Evolutionary conservation across 2,888 invertebrate species (phyloP), one percentile per base, ranked within the genome.

Genomic region (Sialis lutaria): DNA sequence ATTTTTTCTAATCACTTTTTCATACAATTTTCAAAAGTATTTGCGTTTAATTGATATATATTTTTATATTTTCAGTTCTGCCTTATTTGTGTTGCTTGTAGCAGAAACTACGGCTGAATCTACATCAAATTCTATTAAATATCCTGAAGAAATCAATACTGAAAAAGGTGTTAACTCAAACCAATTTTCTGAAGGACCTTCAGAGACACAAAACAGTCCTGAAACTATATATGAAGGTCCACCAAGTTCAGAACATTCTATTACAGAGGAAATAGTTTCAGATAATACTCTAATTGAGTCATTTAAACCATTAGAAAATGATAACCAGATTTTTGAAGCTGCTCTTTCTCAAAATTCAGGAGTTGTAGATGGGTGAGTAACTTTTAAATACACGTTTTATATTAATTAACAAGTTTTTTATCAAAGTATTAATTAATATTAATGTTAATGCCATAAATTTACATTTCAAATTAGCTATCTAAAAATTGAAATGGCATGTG

Each of bases 341-440:
- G 30, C 9, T 48, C 56, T 71, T 54, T 72, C 72, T 48, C 63
- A 73, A 57, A 73, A 73, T 59, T 69, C 73, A 46, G 73, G 72
- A 50, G 67, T 72, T 49, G 68, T 69, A 50, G 71, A 72, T 59
- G 72, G 70, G 73, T 74, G 59, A 69, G 71, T 68, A 42, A n/a
- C 13, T 7, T 33, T 34, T 43, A 5, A 10, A 43, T 43, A 30
- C 30, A 22, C n/a, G 4, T 22, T 22, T 39, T 1, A 10, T n/a
- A 12, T 39, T 39, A 39, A n/a, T 12, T 10, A 7, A 37, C 6
- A 12, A 39, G n/a, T 39, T 6, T 42, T 32, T 42, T 6, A 12
- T 22, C 8, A 42, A 8, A 30, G n/a, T n/a, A 30, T 42, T 42
- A 42, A 41, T 30, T 13, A 42, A 13, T 42, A 7, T 6, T 42